Evolutionary conservation across 2,797 vertebrate species (phyloP).

Genomic region (Xiphophorus birchmanni): DNA sequence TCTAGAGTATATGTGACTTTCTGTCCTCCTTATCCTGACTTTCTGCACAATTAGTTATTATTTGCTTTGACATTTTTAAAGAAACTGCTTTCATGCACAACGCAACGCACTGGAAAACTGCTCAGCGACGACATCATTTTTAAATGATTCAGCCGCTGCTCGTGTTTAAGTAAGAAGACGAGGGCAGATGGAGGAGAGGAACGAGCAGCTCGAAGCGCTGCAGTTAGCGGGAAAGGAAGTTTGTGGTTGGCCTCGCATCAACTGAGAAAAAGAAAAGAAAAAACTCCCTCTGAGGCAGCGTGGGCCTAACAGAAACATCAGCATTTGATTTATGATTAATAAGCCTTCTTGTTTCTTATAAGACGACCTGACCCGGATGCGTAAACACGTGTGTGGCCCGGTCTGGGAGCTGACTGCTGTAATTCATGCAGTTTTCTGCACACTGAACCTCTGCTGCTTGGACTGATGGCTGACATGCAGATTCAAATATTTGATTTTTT

Average conservation of each 20-base stretch:
- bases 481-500: background rate
- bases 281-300: background rate
- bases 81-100: background rate
- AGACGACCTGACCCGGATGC: background rate
- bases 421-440: background rate
- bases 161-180: background rate
- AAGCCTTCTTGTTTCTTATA: background rate
- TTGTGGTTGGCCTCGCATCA: conserved; percentile 54
- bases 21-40: background rate
- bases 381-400: background rate
- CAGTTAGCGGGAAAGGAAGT: conserved; percentile 60
- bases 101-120: too few species aligned
- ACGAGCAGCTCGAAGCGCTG: conserved; percentile 48
- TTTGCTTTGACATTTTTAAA: background rate
- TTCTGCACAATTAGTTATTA: background rate
- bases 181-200: conserved; percentile 16
- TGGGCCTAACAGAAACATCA: background rate
- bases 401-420: background rate
- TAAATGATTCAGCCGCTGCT: background rate
- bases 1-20: too few species aligned
- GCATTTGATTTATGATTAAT: background rate
- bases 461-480: background rate
- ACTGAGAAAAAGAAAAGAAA: conserved; percentile 21
- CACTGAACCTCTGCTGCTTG: background rate
- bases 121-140: background rate